Base-by-base conservation (phyloP, 2,113 vertebrate species). In the Ammodytes dubius region DNA sequence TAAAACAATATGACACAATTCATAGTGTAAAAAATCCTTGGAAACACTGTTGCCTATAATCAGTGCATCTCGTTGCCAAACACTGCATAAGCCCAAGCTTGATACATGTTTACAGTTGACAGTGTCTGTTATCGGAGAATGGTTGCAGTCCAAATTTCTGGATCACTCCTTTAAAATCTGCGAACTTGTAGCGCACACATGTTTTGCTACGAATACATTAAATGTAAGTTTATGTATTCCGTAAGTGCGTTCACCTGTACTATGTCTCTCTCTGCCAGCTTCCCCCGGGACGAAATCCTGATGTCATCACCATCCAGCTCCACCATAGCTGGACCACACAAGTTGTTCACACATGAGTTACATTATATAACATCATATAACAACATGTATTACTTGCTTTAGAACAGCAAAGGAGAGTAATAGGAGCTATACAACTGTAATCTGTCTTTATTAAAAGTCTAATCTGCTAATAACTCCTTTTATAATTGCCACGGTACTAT, bases 281-380 rank as follows among this genome's bases (percentile, higher is more conserved):
- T 98, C 52, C 97, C 97, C 15, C 97, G 92, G 43, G 97, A 99
- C 12, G 97, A 98, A 87, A 99, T 95, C 88, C 97, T 95, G 79
- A 98, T 95, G 49, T 97, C 97, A 1, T 99, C 97, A 0, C 97
- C 97, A 3, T 99, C 97, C 91, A 99, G 91, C 88, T 99, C 97
- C 88, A 98, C 97, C 97, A 99, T 99, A 40, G 97, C 97, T 99
- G 83, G 10, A 83, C 87, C 42, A 83, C 27, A 88, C 40, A 84
- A 67, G 47, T 27, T 60, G 77, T 39, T 75, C 49, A 65, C 27
- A 5, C 10, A 52, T n/a, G 14, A 52, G 43, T 63, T 70, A 15
- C 8, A 27, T 58, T 39, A 53, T 54, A 12, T n/a, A 54, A 50
- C 1, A 53, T 64, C 12, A 47, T 58, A 67, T 56, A 43, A 70